phyloP scores from a whole-genome alignment of 53 echinoderm and acorn worm species.

The Arbacia lixula region DNA sequence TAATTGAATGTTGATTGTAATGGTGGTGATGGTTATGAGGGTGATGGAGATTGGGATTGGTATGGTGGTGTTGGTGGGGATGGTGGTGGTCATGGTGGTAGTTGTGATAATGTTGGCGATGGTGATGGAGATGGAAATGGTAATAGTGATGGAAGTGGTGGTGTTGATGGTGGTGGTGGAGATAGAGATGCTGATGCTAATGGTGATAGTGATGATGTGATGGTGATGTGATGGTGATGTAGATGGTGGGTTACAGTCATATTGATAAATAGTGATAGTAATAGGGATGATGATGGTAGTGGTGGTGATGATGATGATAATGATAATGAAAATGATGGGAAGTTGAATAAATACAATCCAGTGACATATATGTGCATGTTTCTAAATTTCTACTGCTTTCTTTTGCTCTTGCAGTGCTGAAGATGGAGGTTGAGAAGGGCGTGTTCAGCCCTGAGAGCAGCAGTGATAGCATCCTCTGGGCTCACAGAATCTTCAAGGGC shows the following conservation, averaged over 20 bases:
- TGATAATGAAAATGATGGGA: background rate
- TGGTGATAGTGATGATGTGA: background rate
- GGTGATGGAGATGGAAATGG: conserved; percentile 6
- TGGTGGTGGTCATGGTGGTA: conserved; percentile 9
- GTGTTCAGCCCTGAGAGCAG: conserved; percentile 82
- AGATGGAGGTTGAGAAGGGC: conserved; percentile 90
- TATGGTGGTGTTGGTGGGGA: background rate
- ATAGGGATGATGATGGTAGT: conserved; percentile 7
- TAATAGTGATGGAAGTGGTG: background rate
- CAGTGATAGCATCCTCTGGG: conserved; percentile 90
- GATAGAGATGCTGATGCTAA: background rate
- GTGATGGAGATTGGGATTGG: background rate
- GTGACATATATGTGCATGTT: too few relatives aligned
- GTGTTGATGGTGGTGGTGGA: conserved; percentile 14
- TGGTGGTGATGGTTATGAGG: background rate
- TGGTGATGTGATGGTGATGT: conserved; percentile 6
- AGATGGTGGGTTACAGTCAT: background rate
- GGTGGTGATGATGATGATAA: background rate
- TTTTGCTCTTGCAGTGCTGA: conserved; percentile 22
- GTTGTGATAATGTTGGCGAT: conserved; percentile 14
- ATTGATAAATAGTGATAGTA: background rate
- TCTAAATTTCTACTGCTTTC: too few relatives aligned
- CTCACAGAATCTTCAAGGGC: conserved; percentile 79
- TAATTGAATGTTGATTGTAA: conserved; percentile 5
- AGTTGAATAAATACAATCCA: too few relatives aligned